Base-by-base conservation (phyloP, 2,888 invertebrate species). In the Trichacis sp. region DNA sequence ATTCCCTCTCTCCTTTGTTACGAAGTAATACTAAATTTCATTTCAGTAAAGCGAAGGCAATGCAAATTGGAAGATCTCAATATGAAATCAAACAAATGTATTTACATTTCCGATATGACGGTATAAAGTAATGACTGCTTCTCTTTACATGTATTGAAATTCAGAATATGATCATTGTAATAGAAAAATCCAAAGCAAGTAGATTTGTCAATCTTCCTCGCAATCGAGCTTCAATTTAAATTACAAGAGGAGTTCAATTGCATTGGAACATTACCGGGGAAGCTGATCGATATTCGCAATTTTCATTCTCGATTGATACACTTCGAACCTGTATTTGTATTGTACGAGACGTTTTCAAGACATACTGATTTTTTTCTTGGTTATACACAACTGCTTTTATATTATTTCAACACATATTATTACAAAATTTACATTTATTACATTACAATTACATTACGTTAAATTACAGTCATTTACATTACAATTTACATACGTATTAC, bases 191-290 rank as follows among this genome's bases (percentile, higher is more conserved):
- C 17, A 4, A 14, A 53, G 53, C 56, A 63, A 57, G 59, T 63
- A 52, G 63, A 60, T 63, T 51, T 69, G 57, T 63, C 63, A 58
- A 58, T 53, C 57, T 64, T 69, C 62, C 70, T 73, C 67, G 63
- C 64, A 45, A 67, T 68, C 55, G 62, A 62, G 54, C 59, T 68
- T 63, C 60, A 50, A 67, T 67, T 63, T 59, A 67, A 63, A 67
- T 67, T 60, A 67, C 67, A 67, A 63, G 62, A 67, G 66, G 61
- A 47, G 6, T 61, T 36, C 18, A 50, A 55, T 54, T 54, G 58
- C 60, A 63, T 56, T 67, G 59, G 56, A 67, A 63, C 59, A 63
- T 53, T 63, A 63, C 54, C 63, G 60, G 48, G 49, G 57, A 64
- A 47, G 61, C 54, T 51, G 46, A 60, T 51, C 58, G 68, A 68